Evolutionary conservation across 2,113 vertebrate genomes (phyloP).

Genomic region (Callospermophilus lateralis): DNA sequence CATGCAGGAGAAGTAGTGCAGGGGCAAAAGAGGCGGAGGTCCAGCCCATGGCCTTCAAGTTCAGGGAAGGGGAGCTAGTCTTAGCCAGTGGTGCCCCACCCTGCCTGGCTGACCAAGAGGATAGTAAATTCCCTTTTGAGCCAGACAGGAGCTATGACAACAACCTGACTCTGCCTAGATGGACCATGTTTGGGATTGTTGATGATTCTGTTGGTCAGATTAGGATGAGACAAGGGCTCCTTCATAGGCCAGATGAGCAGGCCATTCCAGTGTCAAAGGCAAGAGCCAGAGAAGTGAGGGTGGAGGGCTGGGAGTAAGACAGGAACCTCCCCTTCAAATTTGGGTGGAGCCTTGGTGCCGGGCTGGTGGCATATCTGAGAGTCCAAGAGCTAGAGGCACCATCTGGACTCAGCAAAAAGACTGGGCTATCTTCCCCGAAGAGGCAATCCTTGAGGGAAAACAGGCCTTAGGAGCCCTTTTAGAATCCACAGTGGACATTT

Average conservation of each 20-base stretch:
- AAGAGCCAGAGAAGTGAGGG: conserved; percentile 21
- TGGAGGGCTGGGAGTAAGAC: not conserved
- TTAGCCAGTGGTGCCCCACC: not conserved
- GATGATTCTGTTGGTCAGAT: not conserved
- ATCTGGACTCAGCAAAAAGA: conserved; percentile 37
- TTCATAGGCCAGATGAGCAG: not conserved
- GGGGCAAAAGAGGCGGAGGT: not conserved
- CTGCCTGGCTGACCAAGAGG: not conserved
- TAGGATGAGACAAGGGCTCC: not conserved
- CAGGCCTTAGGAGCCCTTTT: not conserved
- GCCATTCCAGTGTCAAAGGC: not conserved
- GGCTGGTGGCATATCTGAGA: not conserved
- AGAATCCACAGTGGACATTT: not conserved
- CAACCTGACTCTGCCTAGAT: not conserved
- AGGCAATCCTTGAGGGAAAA: not conserved
- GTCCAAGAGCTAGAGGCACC: not conserved
- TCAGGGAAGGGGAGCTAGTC: not conserved
- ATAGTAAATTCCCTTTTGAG: conserved; percentile 4
- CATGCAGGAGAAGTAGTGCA: not conserved
- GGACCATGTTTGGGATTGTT: not conserved
- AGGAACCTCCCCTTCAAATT: not conserved
- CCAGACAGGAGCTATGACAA: conserved; percentile 6
- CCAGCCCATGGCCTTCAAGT: not conserved
- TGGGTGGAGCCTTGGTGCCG: conserved; percentile 27
- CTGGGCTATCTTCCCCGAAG: not conserved